A percentile compares a stretch with the other conserved stretches of the same genome.
Evolutionary conservation across 2,888 invertebrate genomes (phyloP).

Genomic region (Pyrrhia umbra): DNA sequence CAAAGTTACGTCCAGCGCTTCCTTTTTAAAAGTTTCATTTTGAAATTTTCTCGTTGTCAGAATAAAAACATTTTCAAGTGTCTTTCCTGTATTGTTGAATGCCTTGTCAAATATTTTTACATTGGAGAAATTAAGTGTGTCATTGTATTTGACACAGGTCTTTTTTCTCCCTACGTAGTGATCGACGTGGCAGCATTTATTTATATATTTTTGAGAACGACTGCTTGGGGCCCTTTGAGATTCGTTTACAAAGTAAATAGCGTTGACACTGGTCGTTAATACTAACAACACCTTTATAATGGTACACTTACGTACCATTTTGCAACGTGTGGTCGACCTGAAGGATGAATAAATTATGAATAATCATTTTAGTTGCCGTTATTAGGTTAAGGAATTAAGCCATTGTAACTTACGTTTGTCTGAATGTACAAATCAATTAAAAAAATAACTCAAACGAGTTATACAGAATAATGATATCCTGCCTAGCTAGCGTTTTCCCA

Average conservation of each 20-base stretch:
- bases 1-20: not conserved
- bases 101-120: conserved; percentile 22
- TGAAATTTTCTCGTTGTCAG: conserved; percentile 18
- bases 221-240: not conserved
- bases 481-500: not conserved
- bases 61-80: conserved; percentile 20
- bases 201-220: not conserved
- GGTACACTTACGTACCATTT: not conserved
- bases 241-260: not conserved
- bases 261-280: not conserved
- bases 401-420: no score
- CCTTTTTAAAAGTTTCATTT: not conserved
- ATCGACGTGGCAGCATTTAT: conserved; percentile 23
- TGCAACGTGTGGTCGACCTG: not conserved
- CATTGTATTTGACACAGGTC: not conserved
- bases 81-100: not conserved
- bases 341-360: not conserved
- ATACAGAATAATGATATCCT: no score
- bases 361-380: not conserved
- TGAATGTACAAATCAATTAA: no score
- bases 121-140: not conserved
- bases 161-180: not conserved
- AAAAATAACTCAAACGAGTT: no score
- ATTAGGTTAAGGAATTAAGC: no score
- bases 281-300: conserved; percentile 4